A percentile compares a stretch with the other conserved stretches of the same genome.
Evolutionary conservation across 2,888 invertebrate genomes (phyloP).

Genomic region (Imbricaverruca yamaguchii): DNA sequence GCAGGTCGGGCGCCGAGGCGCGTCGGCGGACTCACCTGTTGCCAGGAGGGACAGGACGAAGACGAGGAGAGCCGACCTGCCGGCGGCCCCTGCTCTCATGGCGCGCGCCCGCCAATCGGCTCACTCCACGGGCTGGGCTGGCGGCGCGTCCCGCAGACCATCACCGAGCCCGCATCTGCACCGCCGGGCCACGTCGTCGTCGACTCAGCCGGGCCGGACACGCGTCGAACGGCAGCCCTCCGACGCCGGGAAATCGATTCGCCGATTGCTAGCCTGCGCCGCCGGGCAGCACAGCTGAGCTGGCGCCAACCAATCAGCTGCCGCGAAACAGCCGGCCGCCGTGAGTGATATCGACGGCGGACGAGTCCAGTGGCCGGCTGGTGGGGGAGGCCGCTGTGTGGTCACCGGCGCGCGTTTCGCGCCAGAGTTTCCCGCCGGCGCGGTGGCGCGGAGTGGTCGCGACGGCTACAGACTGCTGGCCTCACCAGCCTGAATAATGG

Average conservation of each 20-base stretch:
- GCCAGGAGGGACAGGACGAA: neutral
- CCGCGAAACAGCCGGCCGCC: neutral
- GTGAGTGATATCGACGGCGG: constrained; percentile 2
- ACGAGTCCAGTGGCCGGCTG: neutral
- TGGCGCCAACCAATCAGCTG: neutral
- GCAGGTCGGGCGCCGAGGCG: too few species aligned
- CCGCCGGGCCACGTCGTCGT: too few species aligned
- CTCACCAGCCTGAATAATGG: neutral
- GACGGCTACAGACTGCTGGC: neutral
- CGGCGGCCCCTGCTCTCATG: constrained; percentile 6
- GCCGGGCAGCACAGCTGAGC: neutral
- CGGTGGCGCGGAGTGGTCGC: neutral
- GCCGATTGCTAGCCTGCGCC: neutral
- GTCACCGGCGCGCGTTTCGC: neutral
- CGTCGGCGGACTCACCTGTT: neutral
- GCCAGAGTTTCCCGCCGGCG: neutral
- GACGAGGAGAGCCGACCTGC: neutral
- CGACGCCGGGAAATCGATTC: neutral
- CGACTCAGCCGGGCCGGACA: neutral
- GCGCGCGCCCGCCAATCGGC: neutral
- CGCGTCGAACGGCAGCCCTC: neutral
- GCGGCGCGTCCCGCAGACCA: neutral
- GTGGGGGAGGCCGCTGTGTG: neutral
- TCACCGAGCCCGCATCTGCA: neutral
- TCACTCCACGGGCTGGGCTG: constrained; percentile 3